Evolutionary conservation across 2,888 invertebrate species (phyloP).

Genomic region (Hipparchia sbordonii): DNA sequence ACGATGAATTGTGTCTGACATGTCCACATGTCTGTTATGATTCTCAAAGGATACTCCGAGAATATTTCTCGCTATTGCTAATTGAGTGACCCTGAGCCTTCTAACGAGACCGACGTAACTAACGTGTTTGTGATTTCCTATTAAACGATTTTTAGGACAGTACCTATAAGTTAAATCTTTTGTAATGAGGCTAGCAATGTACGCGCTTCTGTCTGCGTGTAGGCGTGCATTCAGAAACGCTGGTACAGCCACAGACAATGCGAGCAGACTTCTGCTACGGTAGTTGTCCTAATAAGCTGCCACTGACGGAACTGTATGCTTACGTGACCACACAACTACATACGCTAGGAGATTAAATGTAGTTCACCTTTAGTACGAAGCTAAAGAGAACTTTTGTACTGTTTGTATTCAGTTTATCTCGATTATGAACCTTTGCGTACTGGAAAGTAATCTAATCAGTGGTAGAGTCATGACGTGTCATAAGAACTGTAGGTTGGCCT

Average conservation of each 20-base stretch:
- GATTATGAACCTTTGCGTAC: no score
- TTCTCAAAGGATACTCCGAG: no score
- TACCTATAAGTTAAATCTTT: not conserved
- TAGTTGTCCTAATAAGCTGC: constrained; percentile 53
- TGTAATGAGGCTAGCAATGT: not conserved
- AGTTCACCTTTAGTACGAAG: not conserved
- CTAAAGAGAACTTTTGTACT: not conserved
- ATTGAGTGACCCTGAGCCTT: no score
- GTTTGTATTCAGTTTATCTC: no score
- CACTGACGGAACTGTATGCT: constrained; percentile 33
- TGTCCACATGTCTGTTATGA: no score
- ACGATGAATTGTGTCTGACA: no score
- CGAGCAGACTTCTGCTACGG: constrained; percentile 67
- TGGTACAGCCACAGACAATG: constrained; percentile 49
- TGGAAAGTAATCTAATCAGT: no score
- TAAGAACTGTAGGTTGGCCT: no score
- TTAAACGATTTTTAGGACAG: not conserved
- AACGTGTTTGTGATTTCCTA: no score
- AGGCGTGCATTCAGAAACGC: constrained; percentile 30
- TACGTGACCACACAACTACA: constrained; percentile 41
- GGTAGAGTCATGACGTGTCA: no score
- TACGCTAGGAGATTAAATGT: constrained; percentile 3
- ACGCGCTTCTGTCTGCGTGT: constrained; percentile 24
- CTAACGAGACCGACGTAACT: no score
- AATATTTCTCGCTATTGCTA: no score